phyloP scores from a whole-genome alignment of 2,888 invertebrate genomes.

The Alsophila aescularia region DNA sequence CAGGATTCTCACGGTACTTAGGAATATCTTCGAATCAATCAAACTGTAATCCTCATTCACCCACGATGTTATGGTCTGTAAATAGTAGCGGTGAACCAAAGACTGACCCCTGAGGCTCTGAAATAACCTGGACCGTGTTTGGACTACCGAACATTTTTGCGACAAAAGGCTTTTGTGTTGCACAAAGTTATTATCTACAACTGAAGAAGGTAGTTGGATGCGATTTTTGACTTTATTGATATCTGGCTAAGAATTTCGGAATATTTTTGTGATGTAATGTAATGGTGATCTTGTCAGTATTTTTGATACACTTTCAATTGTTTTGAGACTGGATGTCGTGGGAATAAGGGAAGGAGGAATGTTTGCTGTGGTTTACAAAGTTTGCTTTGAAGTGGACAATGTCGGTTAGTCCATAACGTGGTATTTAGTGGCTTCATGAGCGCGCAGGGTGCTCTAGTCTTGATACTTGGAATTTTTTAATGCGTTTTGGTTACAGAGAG shows the following conservation, averaged over 20 bases:
- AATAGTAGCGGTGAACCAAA: slow-evolving; percentile 56
- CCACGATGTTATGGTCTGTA: slow-evolving; percentile 44
- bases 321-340: slow-evolving; percentile 66
- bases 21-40: slow-evolving; percentile 25
- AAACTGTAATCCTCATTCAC: slow-evolving; percentile 46
- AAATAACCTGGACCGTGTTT: slow-evolving; percentile 67
- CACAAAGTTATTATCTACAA: slow-evolving; percentile 3
- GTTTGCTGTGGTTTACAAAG: slow-evolving; percentile 46
- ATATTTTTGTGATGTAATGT: neutral
- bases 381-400: slow-evolving; percentile 67
- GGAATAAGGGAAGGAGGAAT: slow-evolving; percentile 59
- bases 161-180: slow-evolving; percentile 47
- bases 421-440: slow-evolving; percentile 63
- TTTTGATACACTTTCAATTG: slow-evolving; percentile 69
- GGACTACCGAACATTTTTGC: slow-evolving; percentile 52
- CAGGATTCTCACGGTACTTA: slow-evolving; percentile 57
- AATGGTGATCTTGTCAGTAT: slow-evolving; percentile 50
- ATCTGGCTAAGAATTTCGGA: neutral
- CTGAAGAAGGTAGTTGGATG: neutral
- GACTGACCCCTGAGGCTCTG: slow-evolving; percentile 60
- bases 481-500: neutral
- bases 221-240: slow-evolving; percentile 37
- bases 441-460: slow-evolving; percentile 34
- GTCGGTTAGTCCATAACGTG: slow-evolving; percentile 71
- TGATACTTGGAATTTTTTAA: slow-evolving; percentile 54